Percentiles rank a stretch among this genome's conserved stretches.
These are phyloP conservation scores for Idaea straminata DNA, from an alignment of 2,888 invertebrate species.

Conservation along the genomic window DNA sequence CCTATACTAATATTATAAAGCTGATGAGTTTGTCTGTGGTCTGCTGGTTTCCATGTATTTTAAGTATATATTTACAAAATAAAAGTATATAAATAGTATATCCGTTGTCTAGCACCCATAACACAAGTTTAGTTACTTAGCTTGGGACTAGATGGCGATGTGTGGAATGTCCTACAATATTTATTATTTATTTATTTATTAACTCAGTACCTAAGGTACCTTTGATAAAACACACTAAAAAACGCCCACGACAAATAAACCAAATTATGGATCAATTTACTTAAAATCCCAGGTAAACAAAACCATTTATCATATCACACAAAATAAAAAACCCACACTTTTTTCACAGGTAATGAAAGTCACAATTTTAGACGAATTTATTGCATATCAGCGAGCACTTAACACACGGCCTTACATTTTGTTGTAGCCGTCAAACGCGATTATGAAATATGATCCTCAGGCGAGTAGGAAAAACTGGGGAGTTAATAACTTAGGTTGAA, in stretches of 20 bases:
- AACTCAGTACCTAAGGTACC: too few relatives aligned
- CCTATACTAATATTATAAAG: too few relatives aligned
- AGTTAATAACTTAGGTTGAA: not conserved
- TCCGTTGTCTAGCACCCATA: too few relatives aligned
- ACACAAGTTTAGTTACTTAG: too few relatives aligned
- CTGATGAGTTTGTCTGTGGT: too few relatives aligned
- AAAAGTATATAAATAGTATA: too few relatives aligned
- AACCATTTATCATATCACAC: not conserved
- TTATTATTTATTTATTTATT: too few relatives aligned
- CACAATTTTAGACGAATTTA: not conserved
- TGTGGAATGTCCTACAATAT: too few relatives aligned
- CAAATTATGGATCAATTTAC: not conserved
- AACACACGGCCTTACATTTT: constrained; percentile 33
- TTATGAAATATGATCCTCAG: constrained; percentile 42
- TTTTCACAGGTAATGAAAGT: constrained; percentile 1
- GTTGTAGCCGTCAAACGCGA: constrained; percentile 39
- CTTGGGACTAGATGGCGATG: too few relatives aligned
- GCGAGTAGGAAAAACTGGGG: constrained; percentile 34
- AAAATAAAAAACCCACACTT: not conserved
- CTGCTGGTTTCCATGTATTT: too few relatives aligned
- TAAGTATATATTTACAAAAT: too few relatives aligned
- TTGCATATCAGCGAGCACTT: constrained; percentile 14
- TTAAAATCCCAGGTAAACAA: not conserved
- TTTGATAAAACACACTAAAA: not conserved
- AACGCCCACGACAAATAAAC: not conserved